These are phyloP conservation scores for Lepilemur ruficaudatus DNA, from an alignment of 2,797 vertebrate species.

Conservation along the genomic window DNA sequence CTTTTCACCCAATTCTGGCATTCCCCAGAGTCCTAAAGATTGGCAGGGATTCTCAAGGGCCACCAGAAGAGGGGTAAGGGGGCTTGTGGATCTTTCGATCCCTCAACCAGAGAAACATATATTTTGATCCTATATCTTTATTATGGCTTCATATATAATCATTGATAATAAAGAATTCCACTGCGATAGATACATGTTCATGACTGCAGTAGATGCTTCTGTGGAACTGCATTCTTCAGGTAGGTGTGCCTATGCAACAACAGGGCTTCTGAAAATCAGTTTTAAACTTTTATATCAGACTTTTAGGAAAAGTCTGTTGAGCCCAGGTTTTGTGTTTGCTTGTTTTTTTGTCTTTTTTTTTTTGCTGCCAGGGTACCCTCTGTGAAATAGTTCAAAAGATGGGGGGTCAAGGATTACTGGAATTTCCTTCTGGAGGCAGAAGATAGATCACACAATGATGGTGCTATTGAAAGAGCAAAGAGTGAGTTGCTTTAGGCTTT, in stretches of 20 bases:
- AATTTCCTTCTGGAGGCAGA: not conserved
- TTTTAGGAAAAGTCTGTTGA: not conserved
- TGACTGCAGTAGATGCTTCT: too few species aligned
- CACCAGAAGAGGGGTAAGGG: not conserved
- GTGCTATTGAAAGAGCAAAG: not conserved
- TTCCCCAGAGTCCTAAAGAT: not conserved
- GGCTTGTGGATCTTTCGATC: not conserved
- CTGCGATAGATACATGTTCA: fast-evolving
- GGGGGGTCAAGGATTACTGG: not conserved
- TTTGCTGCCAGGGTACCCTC: not conserved
- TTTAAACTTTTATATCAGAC: not conserved
- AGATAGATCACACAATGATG: not conserved
- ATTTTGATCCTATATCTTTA: not conserved
- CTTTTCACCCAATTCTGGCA: not conserved
- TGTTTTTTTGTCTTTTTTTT: too few species aligned
- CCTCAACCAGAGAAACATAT: not conserved
- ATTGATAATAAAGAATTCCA: not conserved
- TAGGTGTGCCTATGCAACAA: too few species aligned
- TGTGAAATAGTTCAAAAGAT: constrained; percentile 30
- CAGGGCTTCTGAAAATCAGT: not conserved
- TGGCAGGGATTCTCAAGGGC: not conserved
- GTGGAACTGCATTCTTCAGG: not conserved
- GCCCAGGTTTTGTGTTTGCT: not conserved
- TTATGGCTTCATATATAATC: not conserved
- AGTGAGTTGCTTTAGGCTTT: not conserved